Conservation (phyloP, 2,888 invertebrate species). For the Carcina quercana region DNA sequence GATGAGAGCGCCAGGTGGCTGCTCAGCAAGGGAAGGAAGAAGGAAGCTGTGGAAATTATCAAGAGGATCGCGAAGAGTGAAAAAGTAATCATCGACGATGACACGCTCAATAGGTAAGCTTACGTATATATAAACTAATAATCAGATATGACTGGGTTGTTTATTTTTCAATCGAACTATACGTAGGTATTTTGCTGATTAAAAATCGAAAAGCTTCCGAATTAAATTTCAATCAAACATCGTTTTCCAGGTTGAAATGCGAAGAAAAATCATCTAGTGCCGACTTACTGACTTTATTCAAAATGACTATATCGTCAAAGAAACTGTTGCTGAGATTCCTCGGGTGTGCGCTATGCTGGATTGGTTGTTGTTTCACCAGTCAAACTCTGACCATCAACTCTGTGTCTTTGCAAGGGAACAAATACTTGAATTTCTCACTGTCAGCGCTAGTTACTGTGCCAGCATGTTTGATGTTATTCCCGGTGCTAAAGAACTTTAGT, state of each 20-base stretch:
- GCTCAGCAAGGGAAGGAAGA: conserved; percentile 54
- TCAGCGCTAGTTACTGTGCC: conserved; percentile 64
- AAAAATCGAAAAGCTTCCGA: conserved; percentile 2
- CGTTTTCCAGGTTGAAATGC: conserved; percentile 48
- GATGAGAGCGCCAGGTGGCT: conserved; percentile 66
- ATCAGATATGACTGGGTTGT: conserved; percentile 37
- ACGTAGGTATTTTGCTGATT: conserved; percentile 41
- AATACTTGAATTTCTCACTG: conserved; percentile 59
- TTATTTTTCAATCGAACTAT: conserved; percentile 29
- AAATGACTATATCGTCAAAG: conserved; percentile 54
- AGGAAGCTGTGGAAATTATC: conserved; percentile 42
- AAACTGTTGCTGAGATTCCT: conserved; percentile 60
- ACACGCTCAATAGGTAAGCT: conserved; percentile 40
- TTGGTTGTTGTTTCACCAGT: conserved; percentile 62
- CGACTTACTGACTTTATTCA: conserved; percentile 40
- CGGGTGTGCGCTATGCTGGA: conserved; percentile 64
- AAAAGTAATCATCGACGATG: conserved; percentile 38
- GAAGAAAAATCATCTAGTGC: conserved; percentile 52
- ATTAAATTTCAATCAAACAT: conserved; percentile 15
- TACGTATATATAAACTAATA: too few species aligned
- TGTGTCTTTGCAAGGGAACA: conserved; percentile 60
- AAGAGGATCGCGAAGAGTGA: conserved; percentile 56
- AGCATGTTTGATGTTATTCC: conserved; percentile 58
- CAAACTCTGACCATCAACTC: conserved; percentile 69
- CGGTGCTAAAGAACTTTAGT: conserved; percentile 53